A percentile compares a stretch with the other conserved stretches of the same genome.
phyloP scores from a whole-genome alignment of 2,113 vertebrate species.

The Rhabdornis inornatus region DNA sequence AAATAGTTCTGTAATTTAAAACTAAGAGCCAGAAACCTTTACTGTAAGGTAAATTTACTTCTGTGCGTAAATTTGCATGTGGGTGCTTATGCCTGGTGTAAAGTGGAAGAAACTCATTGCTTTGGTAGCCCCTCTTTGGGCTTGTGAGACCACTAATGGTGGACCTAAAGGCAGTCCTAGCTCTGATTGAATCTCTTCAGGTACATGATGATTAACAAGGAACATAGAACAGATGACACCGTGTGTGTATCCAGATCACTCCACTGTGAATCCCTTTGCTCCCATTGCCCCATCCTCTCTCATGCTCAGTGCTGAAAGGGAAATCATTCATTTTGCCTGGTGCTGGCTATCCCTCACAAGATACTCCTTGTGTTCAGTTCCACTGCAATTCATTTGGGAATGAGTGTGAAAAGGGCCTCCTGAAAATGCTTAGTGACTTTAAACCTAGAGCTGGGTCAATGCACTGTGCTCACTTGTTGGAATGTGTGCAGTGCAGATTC shows the following conservation, averaged over 20 bases:
- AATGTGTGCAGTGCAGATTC: rapidly evolving
- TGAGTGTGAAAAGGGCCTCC: background rate
- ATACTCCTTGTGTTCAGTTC: background rate
- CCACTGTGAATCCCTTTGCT: background rate
- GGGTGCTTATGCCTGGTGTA: background rate
- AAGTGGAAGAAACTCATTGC: background rate
- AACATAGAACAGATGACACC: background rate
- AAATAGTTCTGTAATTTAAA: background rate
- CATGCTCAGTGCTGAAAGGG: background rate
- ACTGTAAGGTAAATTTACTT: background rate
- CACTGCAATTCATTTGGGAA: background rate
- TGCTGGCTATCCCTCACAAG: background rate
- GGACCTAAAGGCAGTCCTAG: background rate
- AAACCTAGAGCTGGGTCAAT: background rate
- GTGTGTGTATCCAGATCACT: background rate
- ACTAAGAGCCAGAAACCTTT: background rate
- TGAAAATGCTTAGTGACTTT: background rate
- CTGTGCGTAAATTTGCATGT: background rate
- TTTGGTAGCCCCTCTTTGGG: background rate
- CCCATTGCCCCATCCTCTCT: background rate
- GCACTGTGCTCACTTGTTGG: no score
- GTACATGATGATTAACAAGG: background rate
- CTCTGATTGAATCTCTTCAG: background rate
- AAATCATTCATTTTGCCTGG: background rate
- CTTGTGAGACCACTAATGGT: background rate